Evolutionary conservation across 2,797 vertebrate species (phyloP), one percentile per base, ranked within the genome.

Genomic region (Betta splendens): DNA sequence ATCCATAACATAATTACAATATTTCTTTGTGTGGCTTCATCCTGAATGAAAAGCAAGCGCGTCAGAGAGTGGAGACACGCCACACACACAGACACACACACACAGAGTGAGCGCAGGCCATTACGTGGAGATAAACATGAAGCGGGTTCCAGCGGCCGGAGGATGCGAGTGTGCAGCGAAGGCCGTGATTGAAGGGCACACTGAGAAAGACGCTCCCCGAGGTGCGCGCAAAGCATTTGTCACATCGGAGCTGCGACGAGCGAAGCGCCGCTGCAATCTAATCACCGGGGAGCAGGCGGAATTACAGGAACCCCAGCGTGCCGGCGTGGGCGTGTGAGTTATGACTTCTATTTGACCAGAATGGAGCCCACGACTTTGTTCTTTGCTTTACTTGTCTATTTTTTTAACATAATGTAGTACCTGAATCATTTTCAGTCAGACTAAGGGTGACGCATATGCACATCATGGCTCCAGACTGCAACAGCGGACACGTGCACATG

Each of bases 181-280:
- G 65, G 53, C 65, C 55, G 68, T 52, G 50, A 74, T 36, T 75
- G 76, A 86, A 80, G 80, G 79, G 49, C 72, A 44, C 17, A 61
- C 51, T 51, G 65, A 63, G 63, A 40, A n/a, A 72, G 39, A 69
- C 44, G 68, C 65, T 83, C 80, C 77, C 83, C 17, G 10, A 77
- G 77, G 79, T 68, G 68, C 68, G 69, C 38, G 36, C 59, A 72
- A 72, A 79, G 65, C 75, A 64, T 85, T 86, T 65, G 71, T 79
- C 80, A 81, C 77, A 67, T 72, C 37, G 1, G 71, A 66, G 47
- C 73, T 77, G 81, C 69, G 74, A 80, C 73, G 65, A 80, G 63
- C 71, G 65, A 37, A 54, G 76, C 67, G 56, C 57, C 37, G 61
- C 37, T 9, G 15, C 69, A 56, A 69, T 84, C 59, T 52, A 77